phyloP scores from a whole-genome alignment of 2,113 vertebrate genomes.

The Cynocephalus volans region DNA sequence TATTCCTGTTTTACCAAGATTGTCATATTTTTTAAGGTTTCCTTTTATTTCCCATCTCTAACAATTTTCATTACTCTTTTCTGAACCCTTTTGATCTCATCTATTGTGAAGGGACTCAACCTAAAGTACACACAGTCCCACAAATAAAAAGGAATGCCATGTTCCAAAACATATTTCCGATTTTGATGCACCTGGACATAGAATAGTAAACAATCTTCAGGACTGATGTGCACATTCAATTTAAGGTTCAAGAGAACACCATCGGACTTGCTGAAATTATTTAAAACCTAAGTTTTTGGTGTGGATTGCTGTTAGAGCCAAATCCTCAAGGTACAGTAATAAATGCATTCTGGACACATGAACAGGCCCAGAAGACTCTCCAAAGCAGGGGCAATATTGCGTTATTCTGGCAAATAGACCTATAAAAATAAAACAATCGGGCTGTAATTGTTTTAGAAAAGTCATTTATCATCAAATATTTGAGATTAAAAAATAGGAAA shows the following conservation, averaged over 20 bases:
- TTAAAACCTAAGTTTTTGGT: conserved; percentile 17
- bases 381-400: neutral
- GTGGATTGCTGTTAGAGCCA: neutral
- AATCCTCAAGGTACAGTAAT: neutral
- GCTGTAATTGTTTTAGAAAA: neutral
- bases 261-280: conserved; percentile 15
- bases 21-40: neutral
- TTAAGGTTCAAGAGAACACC: conserved; percentile 2
- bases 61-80: conserved; percentile 57
- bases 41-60: neutral
- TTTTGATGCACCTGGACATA: neutral
- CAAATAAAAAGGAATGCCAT: conserved; percentile 19
- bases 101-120: conserved; percentile 7
- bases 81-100: conserved; percentile 52
- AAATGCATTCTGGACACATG: neutral
- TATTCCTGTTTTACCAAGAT: neutral
- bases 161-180: neutral
- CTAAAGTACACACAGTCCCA: neutral
- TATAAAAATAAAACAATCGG: neutral
- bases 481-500: neutral
- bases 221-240: conserved; percentile 53
- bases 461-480: neutral
- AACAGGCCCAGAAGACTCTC: neutral
- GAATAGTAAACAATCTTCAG: neutral
- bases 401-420: neutral